Conservation (phyloP, 2,888 invertebrate genomes). For the Chrysolina americana region DNA sequence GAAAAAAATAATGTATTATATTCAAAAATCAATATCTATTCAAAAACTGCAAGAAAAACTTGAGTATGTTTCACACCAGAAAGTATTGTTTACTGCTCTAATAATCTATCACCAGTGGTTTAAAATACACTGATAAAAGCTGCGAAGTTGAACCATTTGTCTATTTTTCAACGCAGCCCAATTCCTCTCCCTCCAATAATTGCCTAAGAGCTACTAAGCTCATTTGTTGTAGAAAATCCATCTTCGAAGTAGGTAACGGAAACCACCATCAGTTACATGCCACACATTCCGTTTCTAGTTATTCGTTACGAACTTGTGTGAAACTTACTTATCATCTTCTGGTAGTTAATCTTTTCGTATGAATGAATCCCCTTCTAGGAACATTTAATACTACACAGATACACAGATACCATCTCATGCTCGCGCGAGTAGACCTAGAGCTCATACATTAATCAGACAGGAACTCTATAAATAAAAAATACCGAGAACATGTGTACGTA, state of each 20-base stretch:
- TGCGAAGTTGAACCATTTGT: not conserved
- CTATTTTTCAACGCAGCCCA: not conserved
- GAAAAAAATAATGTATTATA: too few species aligned
- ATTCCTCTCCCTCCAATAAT: not conserved
- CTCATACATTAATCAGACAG: slow-evolving; percentile 37
- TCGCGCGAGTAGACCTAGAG: slow-evolving; percentile 11
- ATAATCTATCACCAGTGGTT: too few species aligned
- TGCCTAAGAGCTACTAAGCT: not conserved
- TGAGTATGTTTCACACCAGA: too few species aligned
- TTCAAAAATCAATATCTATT: too few species aligned
- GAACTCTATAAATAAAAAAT: slow-evolving; percentile 42
- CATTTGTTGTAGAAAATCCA: not conserved
- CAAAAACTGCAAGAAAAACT: too few species aligned
- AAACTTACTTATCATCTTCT: slow-evolving; percentile 15
- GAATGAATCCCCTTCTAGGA: slow-evolving; percentile 3
- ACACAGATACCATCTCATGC: slow-evolving; percentile 17
- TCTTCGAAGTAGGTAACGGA: not conserved
- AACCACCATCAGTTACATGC: slow-evolving; percentile 18
- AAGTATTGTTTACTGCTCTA: too few species aligned
- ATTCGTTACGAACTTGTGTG: slow-evolving; percentile 7
- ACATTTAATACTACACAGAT: slow-evolving; percentile 23
- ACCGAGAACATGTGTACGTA: slow-evolving; percentile 38
- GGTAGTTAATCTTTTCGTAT: slow-evolving; percentile 16
- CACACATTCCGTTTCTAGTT: slow-evolving; percentile 6
- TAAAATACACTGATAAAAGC: not conserved